These are phyloP conservation scores for Erebia epiphron DNA, from an alignment of 2,888 invertebrate species.

Conservation along the genomic window DNA sequence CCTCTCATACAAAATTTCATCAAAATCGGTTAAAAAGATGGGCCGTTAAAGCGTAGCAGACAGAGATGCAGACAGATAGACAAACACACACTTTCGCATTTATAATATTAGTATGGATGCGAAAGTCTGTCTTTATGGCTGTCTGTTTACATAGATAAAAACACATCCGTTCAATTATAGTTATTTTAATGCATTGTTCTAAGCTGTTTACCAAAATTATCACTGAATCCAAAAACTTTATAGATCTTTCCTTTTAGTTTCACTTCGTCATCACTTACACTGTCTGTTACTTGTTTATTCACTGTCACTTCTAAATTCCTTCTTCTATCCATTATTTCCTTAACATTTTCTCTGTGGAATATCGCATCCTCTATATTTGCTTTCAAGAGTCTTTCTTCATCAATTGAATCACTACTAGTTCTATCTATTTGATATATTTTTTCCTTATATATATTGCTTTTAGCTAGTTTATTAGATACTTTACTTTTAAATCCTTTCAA, in stretches of 20 bases:
- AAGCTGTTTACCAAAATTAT: slow-evolving; percentile 29
- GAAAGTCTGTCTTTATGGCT: too few species aligned
- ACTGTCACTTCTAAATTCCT: slow-evolving; percentile 10
- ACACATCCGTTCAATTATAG: too few species aligned
- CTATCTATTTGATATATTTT: neutral
- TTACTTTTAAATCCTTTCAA: neutral
- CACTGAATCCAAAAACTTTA: slow-evolving; percentile 40
- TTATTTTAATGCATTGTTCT: slow-evolving; percentile 3
- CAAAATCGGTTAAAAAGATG: too few species aligned
- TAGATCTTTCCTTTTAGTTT: slow-evolving; percentile 47
- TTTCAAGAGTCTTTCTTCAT: slow-evolving; percentile 42
- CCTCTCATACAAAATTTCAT: too few species aligned
- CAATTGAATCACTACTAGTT: slow-evolving; percentile 20
- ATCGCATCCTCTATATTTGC: slow-evolving; percentile 36
- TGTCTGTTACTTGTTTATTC: slow-evolving; percentile 5
- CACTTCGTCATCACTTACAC: slow-evolving; percentile 34
- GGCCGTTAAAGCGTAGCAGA: too few species aligned
- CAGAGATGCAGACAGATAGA: too few species aligned
- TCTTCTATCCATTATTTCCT: slow-evolving; percentile 12
- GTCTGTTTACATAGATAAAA: too few species aligned
- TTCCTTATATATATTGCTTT: neutral
- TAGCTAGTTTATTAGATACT: neutral
- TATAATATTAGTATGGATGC: too few species aligned
- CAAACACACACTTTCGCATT: too few species aligned
- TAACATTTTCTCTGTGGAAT: slow-evolving; percentile 22